Percentiles rank a stretch among this genome's conserved stretches.
Conservation (phyloP, 2,113 vertebrate genomes). For the Callopanchax toddi region DNA sequence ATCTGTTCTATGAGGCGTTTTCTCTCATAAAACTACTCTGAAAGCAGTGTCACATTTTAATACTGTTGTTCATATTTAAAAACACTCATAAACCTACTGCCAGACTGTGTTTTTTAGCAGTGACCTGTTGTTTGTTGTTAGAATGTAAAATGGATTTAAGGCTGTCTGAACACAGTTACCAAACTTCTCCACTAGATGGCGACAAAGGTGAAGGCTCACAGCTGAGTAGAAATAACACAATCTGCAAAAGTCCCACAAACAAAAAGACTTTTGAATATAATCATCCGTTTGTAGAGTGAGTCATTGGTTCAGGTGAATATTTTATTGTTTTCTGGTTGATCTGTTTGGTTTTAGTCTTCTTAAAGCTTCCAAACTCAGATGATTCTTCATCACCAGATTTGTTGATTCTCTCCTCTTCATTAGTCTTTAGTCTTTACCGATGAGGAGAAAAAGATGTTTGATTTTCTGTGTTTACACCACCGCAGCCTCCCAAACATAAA, state of each 20-base stretch:
- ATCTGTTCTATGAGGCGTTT: neutral
- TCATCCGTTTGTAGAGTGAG: constrained; percentile 1
- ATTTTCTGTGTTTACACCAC: constrained; percentile 29
- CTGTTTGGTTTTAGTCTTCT: neutral
- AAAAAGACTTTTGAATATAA: neutral
- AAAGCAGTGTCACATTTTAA: too few species aligned
- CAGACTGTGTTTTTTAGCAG: too few species aligned
- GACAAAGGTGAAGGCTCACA: constrained; percentile 45
- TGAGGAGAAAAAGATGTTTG: neutral
- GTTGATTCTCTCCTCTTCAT: neutral
- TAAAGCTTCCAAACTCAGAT: neutral
- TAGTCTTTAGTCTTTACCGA: neutral
- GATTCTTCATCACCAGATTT: too few species aligned
- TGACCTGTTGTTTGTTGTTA: too few species aligned
- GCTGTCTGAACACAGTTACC: too few species aligned
- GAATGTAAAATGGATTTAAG: too few species aligned
- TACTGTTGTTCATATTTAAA: too few species aligned
- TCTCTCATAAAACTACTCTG: neutral
- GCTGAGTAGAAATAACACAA: neutral
- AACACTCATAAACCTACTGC: too few species aligned
- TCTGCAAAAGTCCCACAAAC: neutral
- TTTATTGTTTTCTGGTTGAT: neutral
- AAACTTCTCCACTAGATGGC: constrained; percentile 71
- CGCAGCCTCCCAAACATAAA: constrained; percentile 23
- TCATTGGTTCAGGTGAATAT: constrained; percentile 4